Evolutionary conservation across 2,888 invertebrate species (phyloP).

Genomic region (Galeruca laticollis): DNA sequence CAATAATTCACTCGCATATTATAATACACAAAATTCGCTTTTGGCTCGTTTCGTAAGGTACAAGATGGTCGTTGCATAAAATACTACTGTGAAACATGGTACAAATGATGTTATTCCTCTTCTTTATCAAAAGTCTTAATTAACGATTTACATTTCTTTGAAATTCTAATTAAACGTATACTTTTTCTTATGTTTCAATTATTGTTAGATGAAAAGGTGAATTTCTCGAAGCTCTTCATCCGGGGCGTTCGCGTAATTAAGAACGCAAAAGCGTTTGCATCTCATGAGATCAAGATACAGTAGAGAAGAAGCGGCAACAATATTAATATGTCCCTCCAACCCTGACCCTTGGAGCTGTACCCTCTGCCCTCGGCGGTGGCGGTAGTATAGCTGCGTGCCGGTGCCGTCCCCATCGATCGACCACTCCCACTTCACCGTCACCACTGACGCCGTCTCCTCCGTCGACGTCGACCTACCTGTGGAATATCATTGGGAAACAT

Average conservation of each 20-base stretch:
- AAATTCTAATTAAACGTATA: not conserved
- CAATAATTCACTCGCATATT: no score
- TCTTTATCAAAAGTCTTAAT: no score
- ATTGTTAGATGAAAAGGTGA: not conserved
- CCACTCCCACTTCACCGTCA: constrained; percentile 49
- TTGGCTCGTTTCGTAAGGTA: no score
- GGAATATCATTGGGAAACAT: constrained; percentile 1
- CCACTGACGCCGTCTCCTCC: not conserved
- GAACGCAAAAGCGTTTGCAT: not conserved
- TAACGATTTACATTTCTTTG: no score
- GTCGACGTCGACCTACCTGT: constrained; percentile 18
- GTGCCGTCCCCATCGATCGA: constrained; percentile 53
- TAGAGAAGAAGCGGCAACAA: constrained; percentile 1
- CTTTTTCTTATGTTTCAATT: not conserved
- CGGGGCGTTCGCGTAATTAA: not conserved
- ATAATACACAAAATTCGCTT: no score
- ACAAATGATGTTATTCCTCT: not conserved
- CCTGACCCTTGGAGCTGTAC: constrained; percentile 34
- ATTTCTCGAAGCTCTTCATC: not conserved
- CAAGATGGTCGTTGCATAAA: no score
- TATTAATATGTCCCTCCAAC: constrained; percentile 27
- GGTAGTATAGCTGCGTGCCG: constrained; percentile 27
- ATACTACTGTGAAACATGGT: no score
- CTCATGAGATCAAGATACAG: not conserved
- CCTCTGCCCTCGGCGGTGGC: constrained; percentile 50